Conservation (phyloP, 1,140 invertebrate genomes). For the Propsilocerus akamusi region DNA sequence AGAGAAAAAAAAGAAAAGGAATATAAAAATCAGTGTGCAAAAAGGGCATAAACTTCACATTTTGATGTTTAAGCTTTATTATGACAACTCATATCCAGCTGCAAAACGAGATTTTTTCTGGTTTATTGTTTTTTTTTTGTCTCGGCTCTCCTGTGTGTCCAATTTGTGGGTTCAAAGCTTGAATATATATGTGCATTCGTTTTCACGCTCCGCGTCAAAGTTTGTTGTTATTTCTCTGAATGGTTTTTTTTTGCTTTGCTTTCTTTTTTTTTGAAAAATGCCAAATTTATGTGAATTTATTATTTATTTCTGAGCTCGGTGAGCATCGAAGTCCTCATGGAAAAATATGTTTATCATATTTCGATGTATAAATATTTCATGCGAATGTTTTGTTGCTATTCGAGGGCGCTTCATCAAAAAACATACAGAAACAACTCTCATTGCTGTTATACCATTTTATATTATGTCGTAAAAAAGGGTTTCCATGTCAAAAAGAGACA, state of each 20-base stretch:
- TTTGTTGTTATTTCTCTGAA: too few species aligned
- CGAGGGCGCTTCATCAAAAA: background rate
- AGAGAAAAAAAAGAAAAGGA: constrained; percentile 3
- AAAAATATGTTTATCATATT: background rate
- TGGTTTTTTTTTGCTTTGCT: too few species aligned
- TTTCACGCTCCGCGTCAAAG: too few species aligned
- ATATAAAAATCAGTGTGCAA: constrained; percentile 16
- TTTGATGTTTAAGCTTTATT: too few species aligned
- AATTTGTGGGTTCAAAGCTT: too few species aligned
- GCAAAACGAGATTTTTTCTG: too few species aligned
- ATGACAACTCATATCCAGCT: too few species aligned
- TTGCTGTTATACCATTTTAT: background rate
- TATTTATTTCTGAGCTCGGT: too few species aligned
- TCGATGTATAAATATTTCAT: background rate
- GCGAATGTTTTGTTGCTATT: background rate
- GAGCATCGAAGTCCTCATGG: background rate
- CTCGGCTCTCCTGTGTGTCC: too few species aligned
- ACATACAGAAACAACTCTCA: background rate
- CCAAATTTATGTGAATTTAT: background rate
- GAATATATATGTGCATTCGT: too few species aligned
- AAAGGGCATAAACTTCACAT: constrained; percentile 18
- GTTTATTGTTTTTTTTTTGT: too few species aligned
- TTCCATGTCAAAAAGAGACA: background rate
- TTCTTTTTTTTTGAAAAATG: background rate
- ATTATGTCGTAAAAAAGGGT: background rate